Percentiles rank a stretch among this genome's conserved stretches.
Conservation (phyloP, 2,888 invertebrate genomes). For the Nemurella pictetii region DNA sequence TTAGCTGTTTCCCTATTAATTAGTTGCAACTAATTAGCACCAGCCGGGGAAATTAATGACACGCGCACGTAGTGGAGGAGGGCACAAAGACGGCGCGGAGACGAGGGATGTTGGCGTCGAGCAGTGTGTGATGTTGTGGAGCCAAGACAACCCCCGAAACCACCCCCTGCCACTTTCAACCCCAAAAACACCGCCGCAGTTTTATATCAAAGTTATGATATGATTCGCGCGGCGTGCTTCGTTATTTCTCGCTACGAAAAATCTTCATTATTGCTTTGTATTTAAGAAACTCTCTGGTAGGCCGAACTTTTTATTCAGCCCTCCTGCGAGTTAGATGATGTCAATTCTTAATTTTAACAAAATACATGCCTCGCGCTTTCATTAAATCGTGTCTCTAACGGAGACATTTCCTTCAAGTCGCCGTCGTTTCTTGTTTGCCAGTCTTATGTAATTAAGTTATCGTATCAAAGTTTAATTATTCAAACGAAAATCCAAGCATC, state of each 20-base stretch:
- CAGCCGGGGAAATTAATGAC: slow-evolving; percentile 40
- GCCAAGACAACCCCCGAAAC: not conserved
- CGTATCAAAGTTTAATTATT: not conserved
- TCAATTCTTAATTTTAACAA: not conserved
- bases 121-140: not conserved
- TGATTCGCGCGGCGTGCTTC: not conserved
- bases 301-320: not conserved
- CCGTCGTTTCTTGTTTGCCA: not conserved
- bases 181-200: not conserved
- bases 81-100: not conserved
- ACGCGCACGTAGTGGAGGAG: not conserved
- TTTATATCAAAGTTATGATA: not conserved
- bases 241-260: not conserved
- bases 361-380: not conserved
- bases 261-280: not conserved
- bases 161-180: not conserved
- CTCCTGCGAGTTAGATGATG: not conserved
- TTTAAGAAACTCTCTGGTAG: not conserved
- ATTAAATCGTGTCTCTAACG: not conserved
- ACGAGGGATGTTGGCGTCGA: not conserved
- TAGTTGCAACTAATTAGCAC: slow-evolving; percentile 44
- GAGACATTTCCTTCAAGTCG: not conserved
- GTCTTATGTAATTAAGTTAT: not conserved
- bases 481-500: not conserved
- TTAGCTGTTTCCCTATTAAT: slow-evolving; percentile 42